Evolutionary conservation across 2,888 invertebrate genomes (phyloP).

Genomic region (Mactromeris polynyma): DNA sequence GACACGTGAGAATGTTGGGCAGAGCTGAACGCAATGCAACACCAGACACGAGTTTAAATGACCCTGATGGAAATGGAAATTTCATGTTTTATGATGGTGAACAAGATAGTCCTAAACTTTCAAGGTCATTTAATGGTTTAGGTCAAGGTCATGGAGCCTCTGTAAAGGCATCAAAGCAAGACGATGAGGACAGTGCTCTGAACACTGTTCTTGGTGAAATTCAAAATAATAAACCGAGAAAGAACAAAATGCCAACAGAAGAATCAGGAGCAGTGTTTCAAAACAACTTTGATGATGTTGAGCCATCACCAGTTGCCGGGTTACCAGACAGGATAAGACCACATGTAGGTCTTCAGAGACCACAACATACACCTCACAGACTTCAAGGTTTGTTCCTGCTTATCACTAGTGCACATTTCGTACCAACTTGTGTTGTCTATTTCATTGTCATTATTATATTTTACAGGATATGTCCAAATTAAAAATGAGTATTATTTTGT

Average conservation of each 20-base stretch:
- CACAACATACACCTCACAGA: neutral
- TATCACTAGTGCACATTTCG: no score
- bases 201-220: constrained; percentile 22
- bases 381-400: neutral
- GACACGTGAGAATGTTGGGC: neutral
- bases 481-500: no score
- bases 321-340: neutral
- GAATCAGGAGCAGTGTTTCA: constrained; percentile 20
- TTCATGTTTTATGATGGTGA: constrained; percentile 23
- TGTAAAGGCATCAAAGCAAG: neutral
- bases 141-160: neutral
- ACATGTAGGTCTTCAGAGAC: neutral
- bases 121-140: neutral
- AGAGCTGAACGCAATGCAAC: neutral
- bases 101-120: neutral
- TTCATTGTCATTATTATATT: no score
- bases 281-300: constrained; percentile 33
- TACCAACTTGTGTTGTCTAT: no score
- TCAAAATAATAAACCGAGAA: neutral
- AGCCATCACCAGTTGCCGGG: neutral
- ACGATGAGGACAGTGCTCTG: constrained; percentile 2
- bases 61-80: constrained; percentile 37
- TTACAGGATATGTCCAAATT: no score
- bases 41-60: constrained; percentile 20
- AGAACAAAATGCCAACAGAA: neutral